These are phyloP conservation scores for Trachelus stipa DNA, from an alignment of 2,888 invertebrate species.

Conservation along the genomic window DNA sequence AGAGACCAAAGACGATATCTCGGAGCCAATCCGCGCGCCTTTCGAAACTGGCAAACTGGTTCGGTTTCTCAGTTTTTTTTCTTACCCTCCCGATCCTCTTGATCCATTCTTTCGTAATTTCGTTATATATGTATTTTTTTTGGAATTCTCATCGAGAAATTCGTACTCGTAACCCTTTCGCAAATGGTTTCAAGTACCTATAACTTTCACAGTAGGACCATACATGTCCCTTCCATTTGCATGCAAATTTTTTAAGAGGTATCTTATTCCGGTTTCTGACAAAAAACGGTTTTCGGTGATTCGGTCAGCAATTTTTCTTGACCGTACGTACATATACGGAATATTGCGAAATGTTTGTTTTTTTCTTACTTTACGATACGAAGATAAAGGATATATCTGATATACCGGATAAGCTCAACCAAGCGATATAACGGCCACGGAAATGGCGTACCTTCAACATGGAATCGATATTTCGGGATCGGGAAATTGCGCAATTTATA, in stretches of 20 bases:
- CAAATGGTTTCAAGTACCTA: neutral
- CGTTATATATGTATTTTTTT: neutral
- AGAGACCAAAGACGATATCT: neutral
- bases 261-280: neutral
- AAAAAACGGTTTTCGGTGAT: neutral
- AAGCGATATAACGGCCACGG: no score
- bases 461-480: neutral
- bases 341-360: neutral
- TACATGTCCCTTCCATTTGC: neutral
- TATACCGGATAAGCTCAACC: neutral
- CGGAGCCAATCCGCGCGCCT: neutral
- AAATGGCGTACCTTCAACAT: no score
- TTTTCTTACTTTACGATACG: neutral
- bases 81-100: neutral
- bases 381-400: neutral
- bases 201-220: neutral
- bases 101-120: neutral
- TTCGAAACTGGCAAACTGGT: neutral
- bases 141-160: neutral
- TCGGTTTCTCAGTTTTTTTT: neutral
- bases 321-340: neutral
- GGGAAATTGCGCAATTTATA: neutral
- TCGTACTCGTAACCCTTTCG: neutral
- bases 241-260: neutral
- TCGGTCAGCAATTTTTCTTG: neutral